Conservation (phyloP, 2,888 invertebrate genomes). For the Philaethria dido region DNA sequence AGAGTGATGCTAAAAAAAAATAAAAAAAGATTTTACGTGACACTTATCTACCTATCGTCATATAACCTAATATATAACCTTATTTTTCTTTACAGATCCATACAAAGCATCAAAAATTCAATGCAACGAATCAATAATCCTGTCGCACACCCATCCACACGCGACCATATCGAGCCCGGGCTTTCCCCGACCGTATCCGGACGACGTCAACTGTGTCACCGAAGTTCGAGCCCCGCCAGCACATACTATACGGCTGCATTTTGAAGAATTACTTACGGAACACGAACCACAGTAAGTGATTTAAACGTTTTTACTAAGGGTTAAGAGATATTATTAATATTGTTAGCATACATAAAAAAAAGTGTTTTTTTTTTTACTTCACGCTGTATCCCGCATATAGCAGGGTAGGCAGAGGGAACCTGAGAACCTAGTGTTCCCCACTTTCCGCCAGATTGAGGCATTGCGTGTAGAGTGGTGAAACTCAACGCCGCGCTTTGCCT, state of each 20-base stretch:
- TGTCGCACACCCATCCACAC: conserved; percentile 86
- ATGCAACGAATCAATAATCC: conserved; percentile 87
- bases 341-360: too few relatives aligned
- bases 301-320: neutral
- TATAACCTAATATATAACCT: neutral
- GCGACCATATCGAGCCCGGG: conserved; percentile 90
- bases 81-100: conserved; percentile 69
- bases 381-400: too few relatives aligned
- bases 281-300: conserved; percentile 89
- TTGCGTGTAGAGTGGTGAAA: too few relatives aligned
- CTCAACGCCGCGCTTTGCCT: too few relatives aligned
- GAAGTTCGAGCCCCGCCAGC: conserved; percentile 87
- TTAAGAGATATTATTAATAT: too few relatives aligned
- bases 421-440: too few relatives aligned
- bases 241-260: conserved; percentile 88
- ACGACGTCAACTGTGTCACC: conserved; percentile 89
- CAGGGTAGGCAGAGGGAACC: too few relatives aligned
- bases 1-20: too few relatives aligned
- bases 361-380: too few relatives aligned
- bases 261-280: conserved; percentile 90
- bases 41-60: too few relatives aligned
- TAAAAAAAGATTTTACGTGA: too few relatives aligned
- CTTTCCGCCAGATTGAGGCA: too few relatives aligned
- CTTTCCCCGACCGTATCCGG: conserved; percentile 91
- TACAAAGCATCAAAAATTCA: conserved; percentile 69